Evolutionary conservation across 37 sponge, comb jelly and placozoan species (phyloP), one percentile per base, ranked within the genome.

Genomic region (Theonella swinhoei): DNA sequence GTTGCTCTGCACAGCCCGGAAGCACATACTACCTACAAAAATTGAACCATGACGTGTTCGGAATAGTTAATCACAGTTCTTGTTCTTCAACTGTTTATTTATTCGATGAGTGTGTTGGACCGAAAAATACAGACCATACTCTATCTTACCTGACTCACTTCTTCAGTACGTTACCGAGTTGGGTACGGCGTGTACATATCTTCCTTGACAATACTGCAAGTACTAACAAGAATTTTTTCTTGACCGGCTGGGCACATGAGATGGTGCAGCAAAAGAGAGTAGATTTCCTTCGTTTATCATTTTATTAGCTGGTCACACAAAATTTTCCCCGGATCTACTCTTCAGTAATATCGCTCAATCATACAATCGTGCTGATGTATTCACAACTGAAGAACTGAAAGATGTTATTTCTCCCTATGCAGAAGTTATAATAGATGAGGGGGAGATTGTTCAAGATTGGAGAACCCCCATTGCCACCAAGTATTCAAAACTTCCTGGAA

Each of bases 291-390:
- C 26, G 74, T 22, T 40, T 64, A 20, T 82, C 83, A 33, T 86
- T 86, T 33, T 26, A 72, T 22, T 86, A 24, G 86, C 86, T 23
- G 78, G 86, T 24, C 73, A 86, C 32, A 86, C 86, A 0, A 86
- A 78, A 78, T 76, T 84, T 72, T 34, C 42, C 1, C 83, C 83
- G 8, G 80, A 79, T 65, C 39, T 43, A 14, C 31, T 79, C 24
- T 79, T 79, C 24, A 36, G 42, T 25, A 79, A 32, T 24, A 34
- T 67, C 34, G 80, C 80, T 22, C 39, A 30, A 17, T 66, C 43
- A 14, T 79, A 79, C 68, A 66, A 35, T 17, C 35, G 40, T 11
- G 39, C 30, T 38, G 80, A 79, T 65, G 68, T 79, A n/a, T 79
- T 66, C 68, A 79, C 40, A 17, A 79, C 68, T 37, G 26, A 67